Conservation (phyloP, 2,113 vertebrate species). For the Origma solitaria region DNA sequence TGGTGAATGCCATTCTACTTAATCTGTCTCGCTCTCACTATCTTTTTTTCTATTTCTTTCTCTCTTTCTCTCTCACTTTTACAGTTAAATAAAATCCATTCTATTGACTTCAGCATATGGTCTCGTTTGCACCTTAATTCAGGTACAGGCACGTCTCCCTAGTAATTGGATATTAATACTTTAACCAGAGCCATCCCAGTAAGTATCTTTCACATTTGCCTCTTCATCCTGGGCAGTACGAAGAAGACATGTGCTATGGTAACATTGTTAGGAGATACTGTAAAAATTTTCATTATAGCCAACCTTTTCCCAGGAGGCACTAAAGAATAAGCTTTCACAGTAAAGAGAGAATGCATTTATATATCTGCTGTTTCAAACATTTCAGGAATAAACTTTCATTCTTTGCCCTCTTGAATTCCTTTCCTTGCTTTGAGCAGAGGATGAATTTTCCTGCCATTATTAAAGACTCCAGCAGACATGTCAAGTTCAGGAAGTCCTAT, state of each 20-base stretch:
- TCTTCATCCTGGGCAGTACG: background rate
- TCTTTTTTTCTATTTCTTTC: background rate
- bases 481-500: background rate
- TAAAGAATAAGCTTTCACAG: background rate
- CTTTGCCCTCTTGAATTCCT: background rate
- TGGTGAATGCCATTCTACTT: too few relatives aligned
- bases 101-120: background rate
- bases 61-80: background rate
- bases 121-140: background rate
- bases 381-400: background rate
- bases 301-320: background rate
- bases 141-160: background rate
- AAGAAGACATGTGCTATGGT: background rate
- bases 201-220: background rate
- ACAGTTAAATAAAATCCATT: background rate
- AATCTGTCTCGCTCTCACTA: background rate
- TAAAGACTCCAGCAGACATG: background rate
- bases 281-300: background rate
- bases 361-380: background rate
- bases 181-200: background rate
- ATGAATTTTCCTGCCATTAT: background rate
- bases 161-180: background rate
- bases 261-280: background rate
- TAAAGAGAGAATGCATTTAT: background rate
- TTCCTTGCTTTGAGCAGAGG: background rate